These are phyloP conservation scores for Sebastes umbrosus DNA, from an alignment of 2,797 vertebrate species.

Conservation along the genomic window DNA sequence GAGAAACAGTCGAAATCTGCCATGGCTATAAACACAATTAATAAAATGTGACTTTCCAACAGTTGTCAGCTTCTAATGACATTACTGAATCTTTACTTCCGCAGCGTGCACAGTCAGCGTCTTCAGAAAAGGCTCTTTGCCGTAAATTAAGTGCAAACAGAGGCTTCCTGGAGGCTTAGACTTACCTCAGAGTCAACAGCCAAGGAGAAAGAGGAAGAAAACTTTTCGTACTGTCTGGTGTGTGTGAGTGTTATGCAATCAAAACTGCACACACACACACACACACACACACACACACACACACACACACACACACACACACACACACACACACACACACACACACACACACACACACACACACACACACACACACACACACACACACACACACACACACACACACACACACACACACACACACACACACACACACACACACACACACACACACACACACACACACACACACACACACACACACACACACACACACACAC, in stretches of 20 bases:
- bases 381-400: background rate
- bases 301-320: background rate
- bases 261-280: constrained; percentile 4
- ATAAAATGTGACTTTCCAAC: background rate
- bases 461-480: no score
- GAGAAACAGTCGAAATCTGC: background rate
- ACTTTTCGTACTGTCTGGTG: background rate
- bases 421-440: no score
- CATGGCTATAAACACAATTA: background rate
- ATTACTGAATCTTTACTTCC: background rate
- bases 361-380: background rate
- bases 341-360: background rate
- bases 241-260: constrained; percentile 21
- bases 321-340: constrained; percentile 1
- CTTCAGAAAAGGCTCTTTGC: constrained; percentile 2
- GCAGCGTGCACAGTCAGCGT: background rate
- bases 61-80: background rate
- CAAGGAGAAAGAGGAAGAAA: constrained; percentile 24
- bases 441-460: no score
- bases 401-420: background rate
- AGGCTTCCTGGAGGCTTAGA: constrained; percentile 17
- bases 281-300: background rate
- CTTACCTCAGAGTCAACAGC: constrained; percentile 6
- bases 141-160: constrained; percentile 40
- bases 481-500: background rate